Evolutionary conservation across 2,113 vertebrate species (phyloP).

Genomic region (Phycodurus eques): DNA sequence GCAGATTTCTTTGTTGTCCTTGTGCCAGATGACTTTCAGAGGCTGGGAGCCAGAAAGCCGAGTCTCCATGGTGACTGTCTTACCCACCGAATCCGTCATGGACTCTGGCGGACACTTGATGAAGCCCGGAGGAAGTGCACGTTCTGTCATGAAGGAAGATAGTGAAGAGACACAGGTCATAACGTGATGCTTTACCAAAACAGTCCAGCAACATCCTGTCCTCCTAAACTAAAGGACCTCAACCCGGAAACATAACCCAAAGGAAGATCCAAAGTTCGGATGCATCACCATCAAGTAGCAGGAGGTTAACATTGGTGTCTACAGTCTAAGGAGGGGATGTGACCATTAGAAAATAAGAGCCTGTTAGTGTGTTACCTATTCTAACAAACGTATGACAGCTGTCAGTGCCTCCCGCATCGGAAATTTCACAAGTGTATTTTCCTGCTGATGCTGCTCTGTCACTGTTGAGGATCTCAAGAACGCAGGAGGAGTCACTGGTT

Average conservation of each 20-base stretch:
- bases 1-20: slow-evolving; percentile 80
- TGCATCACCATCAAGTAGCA: not conserved
- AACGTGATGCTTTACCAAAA: not conserved
- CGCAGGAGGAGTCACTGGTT: slow-evolving; percentile 72
- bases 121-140: slow-evolving; percentile 86
- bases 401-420: slow-evolving; percentile 80
- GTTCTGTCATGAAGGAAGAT: slow-evolving; percentile 74
- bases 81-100: slow-evolving; percentile 83
- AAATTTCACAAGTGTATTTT: slow-evolving; percentile 83
- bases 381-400: slow-evolving; percentile 79
- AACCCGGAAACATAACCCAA: not conserved
- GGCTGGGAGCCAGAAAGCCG: slow-evolving; percentile 88
- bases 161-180: slow-evolving; percentile 11
- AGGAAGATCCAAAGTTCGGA: not conserved
- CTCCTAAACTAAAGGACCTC: not conserved
- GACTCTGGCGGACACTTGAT: slow-evolving; percentile 87
- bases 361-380: slow-evolving; percentile 60
- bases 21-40: slow-evolving; percentile 84
- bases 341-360: slow-evolving; percentile 31
- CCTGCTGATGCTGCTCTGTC: slow-evolving; percentile 73
- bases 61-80: slow-evolving; percentile 84
- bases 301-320: not conserved
- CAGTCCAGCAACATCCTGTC: not conserved
- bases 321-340: not conserved
- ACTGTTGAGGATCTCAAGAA: slow-evolving; percentile 77